A percentile compares a stretch with the other conserved stretches of the same genome.
phyloP scores from a whole-genome alignment of 2,113 vertebrate species.

The Carlito syrichta region DNA sequence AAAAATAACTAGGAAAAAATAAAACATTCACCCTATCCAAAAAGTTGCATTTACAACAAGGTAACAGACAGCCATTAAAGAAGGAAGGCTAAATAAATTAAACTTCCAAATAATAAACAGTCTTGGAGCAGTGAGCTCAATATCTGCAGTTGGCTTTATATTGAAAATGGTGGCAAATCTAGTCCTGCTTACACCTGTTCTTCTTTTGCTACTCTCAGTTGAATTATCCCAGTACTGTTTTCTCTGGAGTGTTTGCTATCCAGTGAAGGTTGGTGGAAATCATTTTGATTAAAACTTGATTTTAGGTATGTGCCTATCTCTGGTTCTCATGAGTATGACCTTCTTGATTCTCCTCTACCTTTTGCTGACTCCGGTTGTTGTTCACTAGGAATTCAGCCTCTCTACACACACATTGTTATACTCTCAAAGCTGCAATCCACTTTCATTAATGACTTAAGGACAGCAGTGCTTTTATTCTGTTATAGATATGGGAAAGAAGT shows the following conservation, averaged over 20 bases:
- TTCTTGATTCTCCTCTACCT: not conserved
- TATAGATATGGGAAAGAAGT: not conserved
- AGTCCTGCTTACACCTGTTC: not conserved
- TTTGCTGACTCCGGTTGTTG: not conserved
- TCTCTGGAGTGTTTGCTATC: not conserved
- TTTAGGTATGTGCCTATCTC: not conserved
- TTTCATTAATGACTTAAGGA: not conserved
- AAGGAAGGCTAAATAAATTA: not conserved
- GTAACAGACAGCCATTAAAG: not conserved
- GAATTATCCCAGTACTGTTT: not conserved
- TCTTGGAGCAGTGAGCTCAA: not conserved
- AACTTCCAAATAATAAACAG: not conserved
- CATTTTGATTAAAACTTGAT: not conserved
- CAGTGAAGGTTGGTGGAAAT: fast-evolving
- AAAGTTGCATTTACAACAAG: not conserved
- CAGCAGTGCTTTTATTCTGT: not conserved
- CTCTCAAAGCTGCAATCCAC: too few species aligned
- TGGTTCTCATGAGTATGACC: not conserved
- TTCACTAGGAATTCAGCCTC: too few species aligned
- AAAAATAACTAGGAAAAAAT: not conserved
- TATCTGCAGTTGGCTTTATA: not conserved
- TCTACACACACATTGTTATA: too few species aligned
- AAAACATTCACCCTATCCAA: not conserved
- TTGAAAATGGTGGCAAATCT: not conserved
- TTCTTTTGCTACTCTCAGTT: not conserved